phyloP scores from a whole-genome alignment of 2,888 invertebrate genomes.

The Digitonthophagus gazella region DNA sequence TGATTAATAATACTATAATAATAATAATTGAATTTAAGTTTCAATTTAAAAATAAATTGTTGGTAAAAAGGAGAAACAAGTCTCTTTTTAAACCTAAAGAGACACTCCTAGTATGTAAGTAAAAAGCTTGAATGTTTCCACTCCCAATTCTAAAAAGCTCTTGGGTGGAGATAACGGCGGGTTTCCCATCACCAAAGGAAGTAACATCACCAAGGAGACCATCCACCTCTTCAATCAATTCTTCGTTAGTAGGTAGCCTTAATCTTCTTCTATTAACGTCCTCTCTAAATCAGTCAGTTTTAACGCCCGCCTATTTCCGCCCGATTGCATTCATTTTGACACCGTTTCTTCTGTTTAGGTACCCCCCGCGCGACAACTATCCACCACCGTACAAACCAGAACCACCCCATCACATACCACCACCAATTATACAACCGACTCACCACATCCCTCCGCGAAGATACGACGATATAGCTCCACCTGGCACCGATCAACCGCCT shows the following conservation, averaged over 20 bases:
- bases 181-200: too few relatives aligned
- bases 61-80: neutral
- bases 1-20: too few relatives aligned
- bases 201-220: too few relatives aligned
- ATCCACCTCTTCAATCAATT: neutral
- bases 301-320: neutral
- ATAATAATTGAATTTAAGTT: too few relatives aligned
- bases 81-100: neutral
- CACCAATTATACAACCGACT: constrained; percentile 35
- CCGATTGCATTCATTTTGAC: neutral
- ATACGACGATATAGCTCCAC: constrained; percentile 60
- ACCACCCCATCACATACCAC: constrained; percentile 31
- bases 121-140: neutral
- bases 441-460: constrained; percentile 39
- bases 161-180: too few relatives aligned
- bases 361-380: constrained; percentile 38
- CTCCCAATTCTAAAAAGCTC: neutral
- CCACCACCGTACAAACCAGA: constrained; percentile 31
- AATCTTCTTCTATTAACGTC: too few relatives aligned
- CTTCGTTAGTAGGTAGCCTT: constrained; percentile 6
- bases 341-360: constrained; percentile 39
- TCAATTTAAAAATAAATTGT: neutral
- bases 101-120: neutral
- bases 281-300: neutral
- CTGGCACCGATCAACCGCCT: constrained; percentile 60